These are phyloP conservation scores for Tetramorium simillimum DNA, from an alignment of 1,140 invertebrate genomes.

Conservation along the genomic window DNA sequence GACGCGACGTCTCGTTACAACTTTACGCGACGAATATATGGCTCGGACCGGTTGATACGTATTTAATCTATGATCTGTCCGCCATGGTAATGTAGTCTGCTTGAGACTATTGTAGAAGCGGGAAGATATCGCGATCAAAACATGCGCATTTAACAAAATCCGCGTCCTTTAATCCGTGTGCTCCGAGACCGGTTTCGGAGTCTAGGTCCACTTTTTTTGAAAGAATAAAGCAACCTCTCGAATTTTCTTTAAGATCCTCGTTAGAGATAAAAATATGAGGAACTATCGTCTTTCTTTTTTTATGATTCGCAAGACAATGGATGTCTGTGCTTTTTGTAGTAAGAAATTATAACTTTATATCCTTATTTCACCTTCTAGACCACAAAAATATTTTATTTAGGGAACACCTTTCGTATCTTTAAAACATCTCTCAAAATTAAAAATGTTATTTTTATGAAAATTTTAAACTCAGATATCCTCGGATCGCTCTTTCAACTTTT, in stretches of 20 bases:
- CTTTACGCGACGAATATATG: not conserved
- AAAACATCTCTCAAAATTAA: not conserved
- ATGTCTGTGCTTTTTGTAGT: not conserved
- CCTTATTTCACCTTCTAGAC: not conserved
- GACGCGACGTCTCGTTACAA: not conserved
- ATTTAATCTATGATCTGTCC: conserved; percentile 13
- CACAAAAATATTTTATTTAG: not conserved
- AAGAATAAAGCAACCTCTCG: not conserved
- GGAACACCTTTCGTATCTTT: not conserved
- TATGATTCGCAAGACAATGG: not conserved
- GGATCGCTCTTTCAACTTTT: not conserved
- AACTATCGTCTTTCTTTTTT: conserved; percentile 13
- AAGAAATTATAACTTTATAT: not conserved
- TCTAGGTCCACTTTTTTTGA: not conserved
- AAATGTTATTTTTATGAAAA: not conserved
- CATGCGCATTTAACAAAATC: conserved; percentile 22
- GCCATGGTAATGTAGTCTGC: not conserved
- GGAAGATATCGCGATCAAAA: conserved; percentile 17
- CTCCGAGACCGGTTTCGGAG: conserved; percentile 15
- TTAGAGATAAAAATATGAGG: conserved; percentile 10
- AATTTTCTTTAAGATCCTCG: conserved; percentile 14
- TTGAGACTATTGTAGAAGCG: conserved; percentile 6
- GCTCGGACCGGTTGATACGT: not conserved
- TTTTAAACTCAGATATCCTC: not conserved
- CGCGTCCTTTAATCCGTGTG: conserved; percentile 5